Conservation (phyloP, 2,113 vertebrate species). For the Myiozetetes cayanensis region DNA sequence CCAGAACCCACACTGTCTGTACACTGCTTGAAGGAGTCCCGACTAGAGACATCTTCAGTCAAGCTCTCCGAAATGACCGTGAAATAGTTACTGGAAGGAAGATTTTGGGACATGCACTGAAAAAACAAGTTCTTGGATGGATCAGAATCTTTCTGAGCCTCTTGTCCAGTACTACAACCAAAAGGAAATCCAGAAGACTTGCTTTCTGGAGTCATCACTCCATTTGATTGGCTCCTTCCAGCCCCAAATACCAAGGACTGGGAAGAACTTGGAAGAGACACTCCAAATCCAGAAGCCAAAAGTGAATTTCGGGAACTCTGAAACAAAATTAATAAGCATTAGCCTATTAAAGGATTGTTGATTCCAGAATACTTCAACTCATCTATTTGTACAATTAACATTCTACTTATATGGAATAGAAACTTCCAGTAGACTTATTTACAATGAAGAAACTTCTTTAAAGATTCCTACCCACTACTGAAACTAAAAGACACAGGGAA, state of each 20-base stretch:
- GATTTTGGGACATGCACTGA: conserved; percentile 94
- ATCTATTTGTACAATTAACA: neutral
- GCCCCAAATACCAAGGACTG: conserved; percentile 83
- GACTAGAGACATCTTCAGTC: conserved; percentile 81
- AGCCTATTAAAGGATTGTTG: neutral
- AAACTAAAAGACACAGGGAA: neutral
- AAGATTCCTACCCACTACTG: neutral
- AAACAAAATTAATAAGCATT: conserved; percentile 52
- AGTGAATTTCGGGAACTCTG: conserved; percentile 84
- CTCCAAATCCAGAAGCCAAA: conserved; percentile 78
- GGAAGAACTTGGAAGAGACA: conserved; percentile 72
- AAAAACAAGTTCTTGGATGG: conserved; percentile 95
- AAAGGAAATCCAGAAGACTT: conserved; percentile 88
- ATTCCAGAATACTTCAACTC: neutral
- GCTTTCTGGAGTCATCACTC: conserved; percentile 78
- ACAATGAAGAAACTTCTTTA: neutral
- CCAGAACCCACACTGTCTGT: conserved; percentile 65
- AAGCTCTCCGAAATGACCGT: conserved; percentile 87
- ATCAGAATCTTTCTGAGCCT: conserved; percentile 81
- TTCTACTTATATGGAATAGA: neutral
- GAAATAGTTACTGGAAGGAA: conserved; percentile 89
- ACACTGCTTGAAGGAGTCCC: conserved; percentile 77
- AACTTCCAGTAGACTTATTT: neutral
- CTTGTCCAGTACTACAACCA: conserved; percentile 75
- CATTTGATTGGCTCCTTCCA: conserved; percentile 84